Evolutionary conservation across 2,113 vertebrate genomes (phyloP).

Genomic region (Phrynosoma blainvillii): DNA sequence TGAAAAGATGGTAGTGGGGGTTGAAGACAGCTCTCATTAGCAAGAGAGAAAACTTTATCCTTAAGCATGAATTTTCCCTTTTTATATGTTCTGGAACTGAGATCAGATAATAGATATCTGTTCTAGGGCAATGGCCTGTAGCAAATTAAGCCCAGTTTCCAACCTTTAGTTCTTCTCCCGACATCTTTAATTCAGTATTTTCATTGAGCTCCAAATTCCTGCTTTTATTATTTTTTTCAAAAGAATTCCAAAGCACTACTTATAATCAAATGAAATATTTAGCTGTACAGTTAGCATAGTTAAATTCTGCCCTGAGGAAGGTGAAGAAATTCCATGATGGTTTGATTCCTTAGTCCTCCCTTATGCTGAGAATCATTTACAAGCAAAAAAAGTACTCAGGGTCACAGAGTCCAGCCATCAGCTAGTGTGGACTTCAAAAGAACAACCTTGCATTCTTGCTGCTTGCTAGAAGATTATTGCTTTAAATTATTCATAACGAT

Average conservation of each 20-base stretch:
- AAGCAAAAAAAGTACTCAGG: slow-evolving; percentile 5
- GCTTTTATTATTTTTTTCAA: slow-evolving; percentile 17
- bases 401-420: slow-evolving; percentile 25
- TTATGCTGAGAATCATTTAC: slow-evolving; percentile 20
- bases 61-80: not conserved
- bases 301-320: slow-evolving; percentile 11
- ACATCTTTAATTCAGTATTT: slow-evolving; percentile 13
- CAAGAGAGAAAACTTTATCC: not conserved
- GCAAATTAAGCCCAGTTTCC: not conserved
- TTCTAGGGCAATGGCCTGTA: not conserved
- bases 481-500: slow-evolving; percentile 55
- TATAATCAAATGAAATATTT: slow-evolving; percentile 36
- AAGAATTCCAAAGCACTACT: slow-evolving; percentile 14
- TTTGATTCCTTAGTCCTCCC: slow-evolving; percentile 8
- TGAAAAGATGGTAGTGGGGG: not conserved
- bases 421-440: slow-evolving; percentile 52
- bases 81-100: slow-evolving; percentile 4
- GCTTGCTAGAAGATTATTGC: slow-evolving; percentile 54
- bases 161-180: slow-evolving; percentile 25
- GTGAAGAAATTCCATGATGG: not conserved
- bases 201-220: slow-evolving; percentile 13
- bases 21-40: not conserved
- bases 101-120: not conserved
- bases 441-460: slow-evolving; percentile 47
- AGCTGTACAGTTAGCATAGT: slow-evolving; percentile 22